Evolutionary conservation across 2,888 invertebrate genomes (phyloP).

Genomic region (Chirona hameri): DNA sequence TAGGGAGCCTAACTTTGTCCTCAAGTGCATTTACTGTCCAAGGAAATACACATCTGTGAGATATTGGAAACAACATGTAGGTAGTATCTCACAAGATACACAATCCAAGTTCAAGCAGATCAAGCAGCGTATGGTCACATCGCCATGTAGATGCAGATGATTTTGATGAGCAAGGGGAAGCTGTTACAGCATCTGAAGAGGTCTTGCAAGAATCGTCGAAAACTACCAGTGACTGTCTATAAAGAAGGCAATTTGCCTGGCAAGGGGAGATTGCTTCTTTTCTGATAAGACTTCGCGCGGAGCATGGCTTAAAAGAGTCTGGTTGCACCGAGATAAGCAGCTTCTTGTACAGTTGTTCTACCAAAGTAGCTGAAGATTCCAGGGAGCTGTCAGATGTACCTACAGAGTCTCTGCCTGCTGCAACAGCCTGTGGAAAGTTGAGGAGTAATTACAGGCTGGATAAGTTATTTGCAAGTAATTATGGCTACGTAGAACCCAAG

Average conservation of each 20-base stretch:
- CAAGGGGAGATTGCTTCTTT: not conserved
- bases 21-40: not conserved
- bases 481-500: not conserved
- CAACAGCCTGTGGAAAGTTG: not conserved
- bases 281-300: not conserved
- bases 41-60: not conserved
- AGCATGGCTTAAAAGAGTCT: not conserved
- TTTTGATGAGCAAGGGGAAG: not conserved
- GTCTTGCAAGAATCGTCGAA: not conserved
- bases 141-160: not conserved
- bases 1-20: not conserved
- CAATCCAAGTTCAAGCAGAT: not conserved
- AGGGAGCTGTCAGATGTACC: not conserved
- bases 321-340: not conserved
- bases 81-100: not conserved
- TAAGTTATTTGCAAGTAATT: not conserved
- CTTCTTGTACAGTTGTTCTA: not conserved
- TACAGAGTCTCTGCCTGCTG: not conserved
- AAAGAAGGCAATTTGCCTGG: not conserved
- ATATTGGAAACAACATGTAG: not conserved
- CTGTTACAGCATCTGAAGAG: not conserved
- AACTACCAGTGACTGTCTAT: not conserved
- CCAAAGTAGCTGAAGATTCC: not conserved
- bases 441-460: not conserved
- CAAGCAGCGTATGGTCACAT: not conserved